Evolutionary conservation across 2,888 invertebrate species (phyloP).

Genomic region (Nomada ferruginata): DNA sequence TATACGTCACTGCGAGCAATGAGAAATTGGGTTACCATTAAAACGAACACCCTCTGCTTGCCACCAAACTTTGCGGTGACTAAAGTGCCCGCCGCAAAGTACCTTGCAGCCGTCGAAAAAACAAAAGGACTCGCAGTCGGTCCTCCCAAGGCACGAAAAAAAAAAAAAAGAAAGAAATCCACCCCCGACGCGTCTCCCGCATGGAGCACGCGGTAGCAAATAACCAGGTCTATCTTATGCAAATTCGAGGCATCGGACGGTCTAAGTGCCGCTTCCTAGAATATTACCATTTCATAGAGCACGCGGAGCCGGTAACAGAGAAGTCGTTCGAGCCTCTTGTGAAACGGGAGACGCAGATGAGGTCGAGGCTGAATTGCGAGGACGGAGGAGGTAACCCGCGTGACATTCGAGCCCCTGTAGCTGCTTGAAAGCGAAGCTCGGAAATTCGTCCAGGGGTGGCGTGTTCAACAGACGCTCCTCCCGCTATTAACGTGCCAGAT

Average conservation of each 20-base stretch:
- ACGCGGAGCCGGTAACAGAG: background rate
- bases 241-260: slow-evolving; percentile 24
- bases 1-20: no score
- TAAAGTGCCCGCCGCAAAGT: no score
- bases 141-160: background rate
- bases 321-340: slow-evolving; percentile 39
- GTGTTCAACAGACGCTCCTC: slow-evolving; percentile 30
- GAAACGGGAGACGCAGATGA: slow-evolving; percentile 51
- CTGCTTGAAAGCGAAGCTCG: slow-evolving; percentile 54
- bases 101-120: no score
- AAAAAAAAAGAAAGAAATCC: background rate
- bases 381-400: slow-evolving; percentile 47
- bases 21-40: no score
- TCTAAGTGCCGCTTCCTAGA: slow-evolving; percentile 28
- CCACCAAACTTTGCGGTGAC: no score
- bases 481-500: slow-evolving; percentile 55
- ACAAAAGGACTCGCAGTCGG: background rate
- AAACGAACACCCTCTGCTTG: no score
- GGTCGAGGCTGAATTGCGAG: slow-evolving; percentile 52
- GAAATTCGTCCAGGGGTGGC: slow-evolving; percentile 58
- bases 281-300: slow-evolving; percentile 31
- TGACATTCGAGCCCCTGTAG: slow-evolving; percentile 57
- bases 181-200: background rate
- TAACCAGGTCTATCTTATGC: slow-evolving; percentile 24
- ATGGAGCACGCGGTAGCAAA: slow-evolving; percentile 7